phyloP scores from a whole-genome alignment of 2,888 invertebrate species.

The Leptopilina syphax region DNA sequence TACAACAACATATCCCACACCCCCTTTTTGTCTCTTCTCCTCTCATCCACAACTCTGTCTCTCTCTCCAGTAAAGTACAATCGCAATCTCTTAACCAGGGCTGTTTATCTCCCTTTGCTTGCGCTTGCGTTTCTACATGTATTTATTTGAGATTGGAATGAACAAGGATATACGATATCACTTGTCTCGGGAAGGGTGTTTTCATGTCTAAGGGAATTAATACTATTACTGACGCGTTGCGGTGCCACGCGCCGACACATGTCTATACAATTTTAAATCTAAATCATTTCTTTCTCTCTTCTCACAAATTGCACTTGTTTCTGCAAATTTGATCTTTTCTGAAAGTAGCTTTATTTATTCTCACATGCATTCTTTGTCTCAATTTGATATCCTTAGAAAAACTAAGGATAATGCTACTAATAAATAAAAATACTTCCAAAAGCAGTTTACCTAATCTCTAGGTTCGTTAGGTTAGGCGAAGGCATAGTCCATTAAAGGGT shows the following conservation, averaged over 20 bases:
- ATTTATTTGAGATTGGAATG: conserved; percentile 37
- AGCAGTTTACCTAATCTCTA: too few species aligned
- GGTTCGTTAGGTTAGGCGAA: too few species aligned
- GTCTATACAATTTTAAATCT: conserved; percentile 10
- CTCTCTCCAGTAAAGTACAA: conserved; percentile 47
- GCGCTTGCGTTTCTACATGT: conserved; percentile 14
- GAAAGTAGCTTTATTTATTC: too few species aligned
- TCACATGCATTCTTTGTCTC: too few species aligned
- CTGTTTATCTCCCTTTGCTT: conserved; percentile 47
- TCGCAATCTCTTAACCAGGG: conserved; percentile 65
- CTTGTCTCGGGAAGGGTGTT: conserved; percentile 29
- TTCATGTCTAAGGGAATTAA: conserved; percentile 52
- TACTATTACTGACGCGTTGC: conserved; percentile 61
- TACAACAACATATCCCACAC: conserved; percentile 34
- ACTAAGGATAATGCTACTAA: too few species aligned
- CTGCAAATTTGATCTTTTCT: neutral
- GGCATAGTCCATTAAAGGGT: too few species aligned
- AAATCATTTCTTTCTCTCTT: conserved; percentile 22
- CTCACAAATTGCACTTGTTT: conserved; percentile 23
- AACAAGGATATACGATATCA: conserved; percentile 32
- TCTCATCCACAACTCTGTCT: conserved; percentile 42
- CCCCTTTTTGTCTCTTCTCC: conserved; percentile 43
- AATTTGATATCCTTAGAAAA: too few species aligned
- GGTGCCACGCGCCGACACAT: conserved; percentile 62
- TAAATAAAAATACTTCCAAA: too few species aligned